Percentiles rank a stretch among this genome's conserved stretches.
Conservation (phyloP, 2,888 invertebrate genomes). For the Erebia ligea region DNA sequence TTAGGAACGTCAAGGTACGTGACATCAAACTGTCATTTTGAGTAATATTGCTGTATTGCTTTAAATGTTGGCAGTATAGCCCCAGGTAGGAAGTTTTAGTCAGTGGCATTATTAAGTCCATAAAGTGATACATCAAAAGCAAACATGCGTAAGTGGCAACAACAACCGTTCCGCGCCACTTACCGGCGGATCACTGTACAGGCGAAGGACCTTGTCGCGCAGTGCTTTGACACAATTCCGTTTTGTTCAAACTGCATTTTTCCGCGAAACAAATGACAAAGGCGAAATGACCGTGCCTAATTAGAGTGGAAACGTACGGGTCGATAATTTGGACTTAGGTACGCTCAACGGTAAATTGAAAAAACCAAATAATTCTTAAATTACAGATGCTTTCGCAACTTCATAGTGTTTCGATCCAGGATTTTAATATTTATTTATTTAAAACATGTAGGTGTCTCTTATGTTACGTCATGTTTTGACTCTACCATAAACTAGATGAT, state of each 20-base stretch:
- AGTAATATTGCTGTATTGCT: no score
- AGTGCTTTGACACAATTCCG: conserved; percentile 61
- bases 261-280: conserved; percentile 73
- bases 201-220: conserved; percentile 47
- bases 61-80: no score
- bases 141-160: conserved; percentile 34
- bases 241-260: conserved; percentile 67
- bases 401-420: no score
- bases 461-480: no score
- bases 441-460: no score
- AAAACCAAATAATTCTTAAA: no score
- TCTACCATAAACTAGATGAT: no score
- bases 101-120: not conserved
- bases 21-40: no score
- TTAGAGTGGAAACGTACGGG: conserved; percentile 58
- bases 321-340: conserved; percentile 16
- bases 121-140: conserved; percentile 23
- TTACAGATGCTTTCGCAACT: no score
- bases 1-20: no score
- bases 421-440: no score
- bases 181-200: conserved; percentile 9
- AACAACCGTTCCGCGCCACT: conserved; percentile 31
- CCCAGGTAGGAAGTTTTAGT: no score
- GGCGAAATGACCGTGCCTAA: conserved; percentile 65
- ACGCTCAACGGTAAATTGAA: not conserved